These are phyloP conservation scores for Leptodactylus fallax DNA, from an alignment of 2,797 vertebrate species.

Conservation along the genomic window DNA sequence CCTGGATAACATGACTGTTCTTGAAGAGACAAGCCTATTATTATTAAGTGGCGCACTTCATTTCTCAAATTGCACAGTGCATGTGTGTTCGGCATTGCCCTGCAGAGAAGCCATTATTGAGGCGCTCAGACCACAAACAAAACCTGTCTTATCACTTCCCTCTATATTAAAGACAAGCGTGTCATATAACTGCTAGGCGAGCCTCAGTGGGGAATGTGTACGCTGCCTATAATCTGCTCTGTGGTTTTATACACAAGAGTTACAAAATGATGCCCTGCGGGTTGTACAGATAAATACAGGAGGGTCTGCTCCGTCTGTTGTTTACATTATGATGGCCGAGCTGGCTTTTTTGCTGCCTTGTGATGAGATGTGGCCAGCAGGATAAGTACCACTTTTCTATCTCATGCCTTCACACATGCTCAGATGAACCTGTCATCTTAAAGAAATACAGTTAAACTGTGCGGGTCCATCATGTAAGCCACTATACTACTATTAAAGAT, in stretches of 20 bases:
- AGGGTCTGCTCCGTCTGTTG: slow-evolving; percentile 7
- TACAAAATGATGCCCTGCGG: slow-evolving; percentile 51
- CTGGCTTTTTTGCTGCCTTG: slow-evolving; percentile 30
- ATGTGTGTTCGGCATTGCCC: slow-evolving; percentile 20
- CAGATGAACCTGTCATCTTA: too few relatives aligned
- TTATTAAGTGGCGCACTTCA: slow-evolving; percentile 49
- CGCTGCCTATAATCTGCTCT: slow-evolving; percentile 53
- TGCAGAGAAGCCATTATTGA: slow-evolving; percentile 33
- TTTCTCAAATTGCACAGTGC: slow-evolving; percentile 42
- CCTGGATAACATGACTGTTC: slow-evolving; percentile 1
- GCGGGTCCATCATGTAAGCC: too few relatives aligned
- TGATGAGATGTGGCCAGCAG: slow-evolving; percentile 22
- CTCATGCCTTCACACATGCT: neutral
- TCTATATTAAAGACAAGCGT: slow-evolving; percentile 13
- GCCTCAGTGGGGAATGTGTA: slow-evolving; percentile 31
- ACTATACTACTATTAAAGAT: too few relatives aligned
- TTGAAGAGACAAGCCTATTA: slow-evolving; percentile 49
- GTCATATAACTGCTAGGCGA: slow-evolving; percentile 47
- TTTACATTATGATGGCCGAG: slow-evolving; percentile 35
- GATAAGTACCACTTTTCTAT: slow-evolving; percentile 19
- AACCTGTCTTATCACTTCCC: slow-evolving; percentile 23
- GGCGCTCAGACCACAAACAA: slow-evolving; percentile 21
- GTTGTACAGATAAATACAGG: slow-evolving; percentile 35
- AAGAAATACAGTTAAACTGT: too few relatives aligned
- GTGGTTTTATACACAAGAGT: slow-evolving; percentile 37